Percentiles rank a stretch among this genome's conserved stretches.
Evolutionary conservation across 2,113 vertebrate species (phyloP).

Genomic region (Eurypyga helias): DNA sequence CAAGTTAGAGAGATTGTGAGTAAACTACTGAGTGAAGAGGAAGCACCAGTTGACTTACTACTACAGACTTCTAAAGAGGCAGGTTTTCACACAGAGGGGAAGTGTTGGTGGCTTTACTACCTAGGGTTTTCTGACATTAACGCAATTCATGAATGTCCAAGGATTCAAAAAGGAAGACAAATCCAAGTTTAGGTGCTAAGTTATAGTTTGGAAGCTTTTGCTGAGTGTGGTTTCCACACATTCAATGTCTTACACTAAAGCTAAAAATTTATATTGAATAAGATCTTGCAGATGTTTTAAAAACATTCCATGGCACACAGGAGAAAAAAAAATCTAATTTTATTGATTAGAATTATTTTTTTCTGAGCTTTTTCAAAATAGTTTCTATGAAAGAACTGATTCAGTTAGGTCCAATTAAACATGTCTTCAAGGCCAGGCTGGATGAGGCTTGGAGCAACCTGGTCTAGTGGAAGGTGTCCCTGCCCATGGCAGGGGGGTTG

Average conservation of each 20-base stretch:
- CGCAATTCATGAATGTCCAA: neutral
- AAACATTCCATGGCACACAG: neutral
- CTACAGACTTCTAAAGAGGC: neutral
- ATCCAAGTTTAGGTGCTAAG: neutral
- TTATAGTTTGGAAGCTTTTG: neutral
- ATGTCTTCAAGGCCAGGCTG: too few species aligned
- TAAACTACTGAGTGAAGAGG: neutral
- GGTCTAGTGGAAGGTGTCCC: too few species aligned
- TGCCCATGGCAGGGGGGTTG: too few species aligned
- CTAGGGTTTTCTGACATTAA: neutral
- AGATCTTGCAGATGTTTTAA: neutral
- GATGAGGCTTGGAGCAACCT: too few species aligned
- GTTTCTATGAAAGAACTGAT: neutral
- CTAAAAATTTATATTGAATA: neutral
- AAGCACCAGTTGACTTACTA: neutral
- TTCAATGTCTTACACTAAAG: neutral
- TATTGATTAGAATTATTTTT: neutral
- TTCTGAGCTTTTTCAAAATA: neutral
- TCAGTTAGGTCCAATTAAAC: neutral
- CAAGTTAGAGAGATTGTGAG: neutral
- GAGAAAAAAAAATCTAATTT: neutral
- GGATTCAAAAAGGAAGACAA: neutral
- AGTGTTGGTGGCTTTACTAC: neutral
- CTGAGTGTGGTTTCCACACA: neutral
- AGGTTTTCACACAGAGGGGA: neutral